phyloP scores from a whole-genome alignment of 2,113 vertebrate genomes.

The Ceyx cyanopectus region DNA sequence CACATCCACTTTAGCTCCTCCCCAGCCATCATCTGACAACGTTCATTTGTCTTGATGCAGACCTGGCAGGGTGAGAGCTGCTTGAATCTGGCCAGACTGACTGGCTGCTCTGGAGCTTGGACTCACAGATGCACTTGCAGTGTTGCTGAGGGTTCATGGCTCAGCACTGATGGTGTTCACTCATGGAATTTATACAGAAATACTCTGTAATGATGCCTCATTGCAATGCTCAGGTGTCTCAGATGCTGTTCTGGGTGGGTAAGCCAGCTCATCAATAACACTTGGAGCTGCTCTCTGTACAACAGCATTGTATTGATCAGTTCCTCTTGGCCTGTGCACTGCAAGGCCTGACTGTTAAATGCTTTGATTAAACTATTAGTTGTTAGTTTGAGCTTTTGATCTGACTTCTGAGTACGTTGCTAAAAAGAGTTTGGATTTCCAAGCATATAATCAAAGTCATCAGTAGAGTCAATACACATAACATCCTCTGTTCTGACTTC shows the following conservation, averaged over 20 bases:
- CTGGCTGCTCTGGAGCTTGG: not conserved
- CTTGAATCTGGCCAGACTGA: not conserved
- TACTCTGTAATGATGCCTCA: not conserved
- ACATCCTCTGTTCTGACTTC: not conserved
- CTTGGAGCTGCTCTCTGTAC: not conserved
- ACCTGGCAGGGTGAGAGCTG: not conserved
- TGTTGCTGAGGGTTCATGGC: not conserved
- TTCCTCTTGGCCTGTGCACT: not conserved
- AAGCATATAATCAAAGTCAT: not conserved
- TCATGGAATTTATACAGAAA: not conserved
- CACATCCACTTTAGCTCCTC: not conserved
- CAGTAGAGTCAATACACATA: not conserved
- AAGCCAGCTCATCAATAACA: not conserved
- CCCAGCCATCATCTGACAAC: not conserved
- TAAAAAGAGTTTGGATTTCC: constrained; percentile 20
- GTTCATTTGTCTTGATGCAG: not conserved
- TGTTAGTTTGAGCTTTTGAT: not conserved
- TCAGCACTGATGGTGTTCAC: not conserved
- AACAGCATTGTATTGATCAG: not conserved
- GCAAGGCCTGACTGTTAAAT: not conserved
- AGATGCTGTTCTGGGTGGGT: not conserved
- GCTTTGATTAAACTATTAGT: constrained; percentile 11
- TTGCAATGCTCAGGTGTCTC: too few species aligned
- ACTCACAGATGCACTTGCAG: not conserved
- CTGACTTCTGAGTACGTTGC: not conserved